Conservation (phyloP, 2,113 vertebrate species). For the Pluvianellus socialis region DNA sequence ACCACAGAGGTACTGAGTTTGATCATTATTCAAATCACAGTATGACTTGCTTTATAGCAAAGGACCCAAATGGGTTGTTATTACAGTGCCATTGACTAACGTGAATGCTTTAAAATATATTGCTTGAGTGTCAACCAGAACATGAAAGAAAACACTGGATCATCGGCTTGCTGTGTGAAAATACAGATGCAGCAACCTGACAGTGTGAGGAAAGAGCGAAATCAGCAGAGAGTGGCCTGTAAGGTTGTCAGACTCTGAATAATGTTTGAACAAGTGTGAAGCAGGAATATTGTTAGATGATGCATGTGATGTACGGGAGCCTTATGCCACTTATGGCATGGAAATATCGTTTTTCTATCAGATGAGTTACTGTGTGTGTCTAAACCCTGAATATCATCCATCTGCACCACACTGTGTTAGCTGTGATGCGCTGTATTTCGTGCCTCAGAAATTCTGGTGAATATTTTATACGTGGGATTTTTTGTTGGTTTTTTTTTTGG, state of each 20-base stretch:
- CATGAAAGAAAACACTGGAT: slow-evolving; percentile 32
- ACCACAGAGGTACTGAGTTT: slow-evolving; percentile 22
- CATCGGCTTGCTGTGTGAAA: background rate
- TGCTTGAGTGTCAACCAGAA: slow-evolving; percentile 35
- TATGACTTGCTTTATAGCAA: background rate
- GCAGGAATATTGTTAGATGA: slow-evolving; percentile 17
- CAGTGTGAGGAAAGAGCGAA: background rate
- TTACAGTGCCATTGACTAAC: slow-evolving; percentile 4
- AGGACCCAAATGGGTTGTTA: slow-evolving; percentile 29
- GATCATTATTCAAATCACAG: slow-evolving; percentile 40
- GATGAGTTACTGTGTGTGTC: background rate
- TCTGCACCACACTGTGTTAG: background rate
- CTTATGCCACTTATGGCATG: background rate
- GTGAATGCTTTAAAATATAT: slow-evolving; percentile 28
- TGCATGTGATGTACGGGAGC: background rate
- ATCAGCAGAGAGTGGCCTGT: slow-evolving; percentile 25
- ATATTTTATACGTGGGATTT: slow-evolving; percentile 5
- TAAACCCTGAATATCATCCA: slow-evolving; percentile 13
- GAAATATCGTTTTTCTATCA: slow-evolving; percentile 19
- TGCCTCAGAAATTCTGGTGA: slow-evolving; percentile 49
- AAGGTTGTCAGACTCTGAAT: slow-evolving; percentile 35
- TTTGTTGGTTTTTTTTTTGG: background rate
- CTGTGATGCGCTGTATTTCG: slow-evolving; percentile 10
- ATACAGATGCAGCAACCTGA: background rate
- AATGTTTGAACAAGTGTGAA: slow-evolving; percentile 35